Base-by-base conservation (phyloP, 1,140 invertebrate species). In the Babylonia areolata region DNA sequence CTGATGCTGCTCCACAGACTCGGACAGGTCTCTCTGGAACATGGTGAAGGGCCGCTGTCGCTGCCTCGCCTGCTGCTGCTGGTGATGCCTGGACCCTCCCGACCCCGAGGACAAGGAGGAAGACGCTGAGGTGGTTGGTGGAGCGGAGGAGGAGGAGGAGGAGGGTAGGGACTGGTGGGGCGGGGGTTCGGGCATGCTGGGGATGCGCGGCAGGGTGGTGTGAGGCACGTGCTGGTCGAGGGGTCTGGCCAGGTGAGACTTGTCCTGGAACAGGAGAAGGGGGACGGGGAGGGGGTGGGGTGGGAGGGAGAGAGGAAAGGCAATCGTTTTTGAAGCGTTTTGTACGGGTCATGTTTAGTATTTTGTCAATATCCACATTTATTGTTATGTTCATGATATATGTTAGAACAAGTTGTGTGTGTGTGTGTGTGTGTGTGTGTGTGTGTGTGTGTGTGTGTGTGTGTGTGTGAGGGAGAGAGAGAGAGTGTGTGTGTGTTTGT, bases 221-320 rank as follows among this genome's bases (percentile, higher is more conserved):
- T 12, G 58, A 64, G 58, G 46, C 46, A 9, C 15, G 0, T 64
- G 58, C 12, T 64, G 58, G 2, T 64, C 58, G 23, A 23, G 28
- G 58, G 20, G 58, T n/a, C 58, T 64, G 58, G 58, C 58, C 28
- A 64, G 58, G 58, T 64, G 58, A 64, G 58, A 64, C 58, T 64
- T 64, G 58, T 64, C 58, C 58, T 64, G 58, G 28, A 12, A 64
- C 46, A 51, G 46, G 46, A 12, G 46, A 51, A 0, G 1, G 2
- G 17, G 46, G 46, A 0, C 9, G 46, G 17, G 46, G 46, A 51
- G 17, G 46, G 46, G 46, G 46, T 51, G 46, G 46, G 42, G 42
- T 46, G 42, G 42, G 42, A 6, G 42, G 42, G 42, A 15, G n/a
- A n/a, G n/a, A n/a, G n/a, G n/a, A n/a, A n/a, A n/a, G n/a, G n/a